These are phyloP conservation scores for Cossypha caffra DNA, from an alignment of 2,797 vertebrate species.

Conservation along the genomic window DNA sequence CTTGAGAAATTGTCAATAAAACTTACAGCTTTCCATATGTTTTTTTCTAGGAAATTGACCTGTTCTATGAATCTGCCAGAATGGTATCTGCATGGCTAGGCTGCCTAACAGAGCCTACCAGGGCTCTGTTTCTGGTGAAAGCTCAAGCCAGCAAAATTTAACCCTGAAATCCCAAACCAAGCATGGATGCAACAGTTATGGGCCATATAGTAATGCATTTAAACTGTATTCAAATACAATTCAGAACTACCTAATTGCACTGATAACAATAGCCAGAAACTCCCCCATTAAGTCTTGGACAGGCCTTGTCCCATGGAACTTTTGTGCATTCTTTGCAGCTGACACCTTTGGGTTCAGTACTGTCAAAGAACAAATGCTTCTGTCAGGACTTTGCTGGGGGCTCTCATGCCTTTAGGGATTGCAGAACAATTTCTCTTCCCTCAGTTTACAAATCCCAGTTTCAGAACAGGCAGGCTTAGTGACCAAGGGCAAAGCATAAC, in stretches of 20 bases:
- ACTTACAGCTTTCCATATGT: not conserved
- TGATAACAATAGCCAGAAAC: not conserved
- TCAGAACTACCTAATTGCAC: not conserved
- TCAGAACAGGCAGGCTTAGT: not conserved
- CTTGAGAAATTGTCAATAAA: not conserved
- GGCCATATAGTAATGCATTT: not conserved
- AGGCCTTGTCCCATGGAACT: not conserved
- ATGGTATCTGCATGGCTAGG: not conserved
- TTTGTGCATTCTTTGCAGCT: not conserved
- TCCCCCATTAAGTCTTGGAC: not conserved
- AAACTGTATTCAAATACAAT: not conserved
- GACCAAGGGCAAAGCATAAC: not conserved
- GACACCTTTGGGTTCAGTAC: not conserved
- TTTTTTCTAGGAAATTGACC: not conserved
- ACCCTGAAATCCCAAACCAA: not conserved
- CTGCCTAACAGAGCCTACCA: not conserved
- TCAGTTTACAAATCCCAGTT: not conserved
- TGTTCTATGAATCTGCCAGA: not conserved
- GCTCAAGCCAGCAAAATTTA: not conserved
- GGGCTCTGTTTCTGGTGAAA: not conserved
- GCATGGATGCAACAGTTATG: not conserved
- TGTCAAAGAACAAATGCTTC: not conserved
- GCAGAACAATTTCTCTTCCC: not conserved
- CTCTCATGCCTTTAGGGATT: not conserved
- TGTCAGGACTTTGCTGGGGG: not conserved